phyloP scores from a whole-genome alignment of 1,140 invertebrate species.

The Hestina assimilis region DNA sequence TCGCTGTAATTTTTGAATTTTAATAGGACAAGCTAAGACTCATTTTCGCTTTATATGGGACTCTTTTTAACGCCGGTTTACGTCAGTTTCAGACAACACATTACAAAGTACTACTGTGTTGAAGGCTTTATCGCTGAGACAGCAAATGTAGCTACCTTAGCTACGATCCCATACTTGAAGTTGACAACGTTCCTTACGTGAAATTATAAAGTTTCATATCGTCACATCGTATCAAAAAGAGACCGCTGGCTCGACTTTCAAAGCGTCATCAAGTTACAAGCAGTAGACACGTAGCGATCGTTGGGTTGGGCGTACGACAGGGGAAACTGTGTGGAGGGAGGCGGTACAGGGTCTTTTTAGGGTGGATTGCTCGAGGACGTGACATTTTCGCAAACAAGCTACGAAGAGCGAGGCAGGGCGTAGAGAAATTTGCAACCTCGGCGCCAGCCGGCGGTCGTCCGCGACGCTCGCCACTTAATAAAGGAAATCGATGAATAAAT shows the following conservation, averaged over 20 bases:
- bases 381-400: slow-evolving; percentile 69
- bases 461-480: slow-evolving; percentile 33
- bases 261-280: slow-evolving; percentile 34
- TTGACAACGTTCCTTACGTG: neutral
- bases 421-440: slow-evolving; percentile 56
- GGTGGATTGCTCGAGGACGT: slow-evolving; percentile 45
- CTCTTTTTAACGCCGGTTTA: slow-evolving; percentile 6
- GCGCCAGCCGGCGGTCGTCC: slow-evolving; percentile 42
- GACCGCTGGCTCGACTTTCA: slow-evolving; percentile 7
- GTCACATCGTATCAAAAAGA: slow-evolving; percentile 5
- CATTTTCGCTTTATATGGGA: slow-evolving; percentile 3
- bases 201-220: slow-evolving; percentile 8
- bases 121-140: neutral
- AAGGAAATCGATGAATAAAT: slow-evolving; percentile 57
- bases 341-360: slow-evolving; percentile 20
- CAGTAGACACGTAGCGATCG: slow-evolving; percentile 39
- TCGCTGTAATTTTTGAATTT: slow-evolving; percentile 6
- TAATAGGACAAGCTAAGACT: slow-evolving; percentile 2
- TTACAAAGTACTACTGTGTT: neutral
- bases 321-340: slow-evolving; percentile 16
- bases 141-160: neutral
- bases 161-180: neutral
- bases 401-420: slow-evolving; percentile 40
- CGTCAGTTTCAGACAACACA: slow-evolving; percentile 1
- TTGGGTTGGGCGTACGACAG: slow-evolving; percentile 15